phyloP scores from a whole-genome alignment of 2,888 invertebrate species.

The Cryptus viduatorius region DNA sequence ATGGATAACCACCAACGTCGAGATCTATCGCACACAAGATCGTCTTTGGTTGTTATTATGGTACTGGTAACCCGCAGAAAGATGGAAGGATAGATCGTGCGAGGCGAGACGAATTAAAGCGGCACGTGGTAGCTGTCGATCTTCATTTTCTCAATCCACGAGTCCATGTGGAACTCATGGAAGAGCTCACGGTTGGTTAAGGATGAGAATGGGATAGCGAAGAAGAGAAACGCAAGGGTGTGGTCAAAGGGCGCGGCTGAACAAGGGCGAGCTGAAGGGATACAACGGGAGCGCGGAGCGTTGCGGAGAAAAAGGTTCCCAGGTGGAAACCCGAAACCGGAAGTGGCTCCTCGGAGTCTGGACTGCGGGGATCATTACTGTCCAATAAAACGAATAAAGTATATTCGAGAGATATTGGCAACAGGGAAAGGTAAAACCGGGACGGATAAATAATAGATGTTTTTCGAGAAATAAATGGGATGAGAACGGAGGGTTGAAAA shows the following conservation, averaged over 20 bases:
- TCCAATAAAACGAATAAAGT: conserved; percentile 50
- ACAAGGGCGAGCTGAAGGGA: conserved; percentile 26
- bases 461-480: conserved; percentile 5
- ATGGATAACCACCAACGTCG: not conserved
- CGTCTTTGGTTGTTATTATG: conserved; percentile 10
- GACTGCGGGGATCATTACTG: conserved; percentile 54
- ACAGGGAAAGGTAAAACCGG: conserved; percentile 23
- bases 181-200: conserved; percentile 38
- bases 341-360: conserved; percentile 60
- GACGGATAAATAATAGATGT: conserved; percentile 38
- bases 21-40: not conserved
- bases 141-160: conserved; percentile 74
- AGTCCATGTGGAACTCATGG: not conserved
- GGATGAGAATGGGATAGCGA: conserved; percentile 23
- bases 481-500: not conserved
- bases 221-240: conserved; percentile 44
- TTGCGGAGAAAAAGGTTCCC: conserved; percentile 67
- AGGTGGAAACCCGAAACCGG: conserved; percentile 75
- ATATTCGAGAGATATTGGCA: conserved; percentile 25
- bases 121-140: conserved; percentile 79
- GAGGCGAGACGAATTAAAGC: conserved; percentile 57
- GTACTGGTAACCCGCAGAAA: conserved; percentile 1
- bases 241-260: conserved; percentile 50
- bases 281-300: conserved; percentile 22
- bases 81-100: conserved; percentile 39